Evolutionary conservation across 2,888 invertebrate species (phyloP).

Genomic region (Apodemia duryi): DNA sequence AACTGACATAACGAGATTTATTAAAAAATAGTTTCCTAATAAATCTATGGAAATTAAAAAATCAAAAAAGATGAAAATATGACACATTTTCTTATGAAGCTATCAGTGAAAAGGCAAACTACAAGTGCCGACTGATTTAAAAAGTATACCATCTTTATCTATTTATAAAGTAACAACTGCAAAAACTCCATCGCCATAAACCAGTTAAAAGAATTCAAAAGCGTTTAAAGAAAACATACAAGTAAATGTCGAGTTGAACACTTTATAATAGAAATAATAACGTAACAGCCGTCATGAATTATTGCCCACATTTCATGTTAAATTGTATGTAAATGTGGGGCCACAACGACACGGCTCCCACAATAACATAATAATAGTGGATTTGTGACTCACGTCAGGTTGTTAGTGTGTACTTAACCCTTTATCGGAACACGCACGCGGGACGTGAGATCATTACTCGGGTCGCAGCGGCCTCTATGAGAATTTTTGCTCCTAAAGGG

Average conservation of each 20-base stretch:
- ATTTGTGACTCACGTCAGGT: slow-evolving; percentile 78
- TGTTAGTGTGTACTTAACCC: slow-evolving; percentile 79
- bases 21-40: too few species aligned
- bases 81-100: too few species aligned
- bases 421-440: slow-evolving; percentile 76
- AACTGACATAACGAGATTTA: too few species aligned
- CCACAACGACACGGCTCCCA: slow-evolving; percentile 72
- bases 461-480: slow-evolving; percentile 57
- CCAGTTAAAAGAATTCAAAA: slow-evolving; percentile 18
- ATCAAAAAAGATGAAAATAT: too few species aligned
- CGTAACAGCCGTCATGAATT: slow-evolving; percentile 69
- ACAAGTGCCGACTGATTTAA: not conserved
- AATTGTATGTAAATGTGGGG: slow-evolving; percentile 76
- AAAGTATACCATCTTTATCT: not conserved
- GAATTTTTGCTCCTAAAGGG: slow-evolving; percentile 38
- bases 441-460: slow-evolving; percentile 75
- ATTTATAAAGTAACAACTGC: not conserved
- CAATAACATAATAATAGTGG: slow-evolving; percentile 79
- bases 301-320: slow-evolving; percentile 78
- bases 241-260: slow-evolving; percentile 66
- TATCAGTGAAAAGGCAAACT: too few species aligned
- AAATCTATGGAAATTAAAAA: too few species aligned
- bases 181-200: not conserved
- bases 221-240: slow-evolving; percentile 45
- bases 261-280: slow-evolving; percentile 76